Conservation (phyloP, 2,888 invertebrate genomes). For the Cantharis rufa region DNA sequence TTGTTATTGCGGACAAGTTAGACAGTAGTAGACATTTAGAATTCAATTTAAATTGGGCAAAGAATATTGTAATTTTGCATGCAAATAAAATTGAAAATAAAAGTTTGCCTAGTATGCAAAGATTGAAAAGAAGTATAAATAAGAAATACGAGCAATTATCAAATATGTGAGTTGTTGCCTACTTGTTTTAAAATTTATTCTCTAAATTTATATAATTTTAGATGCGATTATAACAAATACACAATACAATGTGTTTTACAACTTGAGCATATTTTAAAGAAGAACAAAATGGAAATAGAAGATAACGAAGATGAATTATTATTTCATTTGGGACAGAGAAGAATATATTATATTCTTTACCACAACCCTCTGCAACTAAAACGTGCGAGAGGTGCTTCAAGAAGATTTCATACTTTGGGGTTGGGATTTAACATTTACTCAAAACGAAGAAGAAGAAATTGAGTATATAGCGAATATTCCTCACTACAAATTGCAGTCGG, state of each 20-base stretch:
- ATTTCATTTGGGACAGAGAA: not conserved
- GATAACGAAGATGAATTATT: constrained; percentile 33
- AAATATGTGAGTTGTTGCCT: constrained; percentile 72
- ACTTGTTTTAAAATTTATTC: not conserved
- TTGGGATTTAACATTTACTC: too few relatives aligned
- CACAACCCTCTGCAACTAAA: too few relatives aligned
- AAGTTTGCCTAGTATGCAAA: constrained; percentile 69
- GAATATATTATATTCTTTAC: too few relatives aligned
- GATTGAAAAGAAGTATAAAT: constrained; percentile 78
- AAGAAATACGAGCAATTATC: constrained; percentile 79
- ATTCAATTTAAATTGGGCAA: constrained; percentile 84
- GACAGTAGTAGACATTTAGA: constrained; percentile 84
- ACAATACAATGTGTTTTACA: constrained; percentile 69
- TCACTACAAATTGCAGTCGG: too few relatives aligned
- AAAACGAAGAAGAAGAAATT: too few relatives aligned
- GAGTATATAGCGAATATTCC: too few relatives aligned
- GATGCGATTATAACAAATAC: constrained; percentile 89
- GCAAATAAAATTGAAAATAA: constrained; percentile 62
- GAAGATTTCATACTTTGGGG: too few relatives aligned
- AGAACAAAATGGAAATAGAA: constrained; percentile 45
- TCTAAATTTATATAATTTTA: constrained; percentile 52
- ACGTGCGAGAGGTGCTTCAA: too few relatives aligned
- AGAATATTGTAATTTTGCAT: constrained; percentile 68
- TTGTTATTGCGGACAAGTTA: constrained; percentile 71
- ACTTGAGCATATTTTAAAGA: constrained; percentile 55